phyloP scores from a whole-genome alignment of 2,888 invertebrate genomes.

The Aquatica leii region DNA sequence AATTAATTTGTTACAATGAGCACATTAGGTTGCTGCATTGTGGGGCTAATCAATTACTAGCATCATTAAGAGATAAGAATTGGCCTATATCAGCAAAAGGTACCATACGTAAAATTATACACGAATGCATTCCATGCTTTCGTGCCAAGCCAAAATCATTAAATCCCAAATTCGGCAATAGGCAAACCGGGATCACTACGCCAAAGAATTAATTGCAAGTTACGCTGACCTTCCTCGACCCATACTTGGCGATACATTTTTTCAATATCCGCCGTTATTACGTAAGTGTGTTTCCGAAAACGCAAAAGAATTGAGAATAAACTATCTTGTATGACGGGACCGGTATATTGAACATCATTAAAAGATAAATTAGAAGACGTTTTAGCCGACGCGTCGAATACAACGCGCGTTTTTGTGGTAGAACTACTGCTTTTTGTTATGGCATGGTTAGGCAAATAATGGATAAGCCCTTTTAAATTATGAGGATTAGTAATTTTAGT shows the following conservation, averaged over 20 bases:
- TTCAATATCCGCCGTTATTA: constrained; percentile 46
- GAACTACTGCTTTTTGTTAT: neutral
- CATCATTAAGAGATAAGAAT: too few species aligned
- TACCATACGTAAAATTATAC: too few species aligned
- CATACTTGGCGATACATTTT: constrained; percentile 49
- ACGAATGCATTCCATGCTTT: too few species aligned
- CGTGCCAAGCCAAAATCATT: too few species aligned
- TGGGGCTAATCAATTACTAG: too few species aligned
- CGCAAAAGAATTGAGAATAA: neutral
- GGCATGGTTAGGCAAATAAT: neutral
- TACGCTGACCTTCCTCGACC: constrained; percentile 21
- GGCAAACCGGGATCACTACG: neutral
- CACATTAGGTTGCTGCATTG: too few species aligned
- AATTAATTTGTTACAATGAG: too few species aligned
- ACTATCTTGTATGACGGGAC: neutral
- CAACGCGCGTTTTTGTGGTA: neutral
- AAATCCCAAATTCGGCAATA: neutral
- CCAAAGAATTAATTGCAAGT: constrained; percentile 8
- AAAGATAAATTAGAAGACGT: too few species aligned
- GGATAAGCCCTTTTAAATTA: neutral
- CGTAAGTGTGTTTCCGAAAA: constrained; percentile 22
- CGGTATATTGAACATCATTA: too few species aligned
- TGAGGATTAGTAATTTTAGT: neutral
- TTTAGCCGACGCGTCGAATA: neutral
- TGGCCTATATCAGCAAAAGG: too few species aligned